Base-by-base conservation (phyloP, 2,888 invertebrate species). In the Pimpla rufipes region DNA sequence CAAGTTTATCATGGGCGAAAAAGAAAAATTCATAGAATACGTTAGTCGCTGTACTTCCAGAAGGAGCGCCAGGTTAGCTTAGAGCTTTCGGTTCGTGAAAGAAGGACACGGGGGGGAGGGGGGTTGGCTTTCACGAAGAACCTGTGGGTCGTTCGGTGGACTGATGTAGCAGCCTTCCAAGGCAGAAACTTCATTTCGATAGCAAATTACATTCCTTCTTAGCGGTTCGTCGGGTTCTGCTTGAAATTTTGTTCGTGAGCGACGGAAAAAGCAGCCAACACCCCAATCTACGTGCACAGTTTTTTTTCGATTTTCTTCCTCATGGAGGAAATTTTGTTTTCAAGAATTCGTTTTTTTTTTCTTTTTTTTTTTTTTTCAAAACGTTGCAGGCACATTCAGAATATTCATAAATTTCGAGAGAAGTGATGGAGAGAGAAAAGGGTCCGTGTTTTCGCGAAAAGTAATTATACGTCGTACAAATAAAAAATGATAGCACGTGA, bases 181-280 rank as follows among this genome's bases (percentile, higher is more conserved):
- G 45, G 57, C 45, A 77, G 78, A 84, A 84, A 81, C 84, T 84
- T 78, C 84, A 83, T 83, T 83, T 83, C 71, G 18, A 45, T 75
- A 68, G 55, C 75, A 83, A 83, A 83, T 83, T 83, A 71, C 83
- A 83, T 83, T 83, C 57, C 79, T 62, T 71, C 79, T n/a, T n/a
- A n/a, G n/a, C 64, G 76, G 50, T 62, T 76, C 57, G 66, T 78
- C 78, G 76, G 37, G 57, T 73, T 62, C 68, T 57, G 29, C 50
- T 62, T 40, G 73, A 62, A 82, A 73, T 82, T 82, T 82, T 68
- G 29, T 78, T 68, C 40, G 40, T 47, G 50, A 21, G 35, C 37
- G 47, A 47, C 23, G 50, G 59, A n/a, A n/a, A 37, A 59, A n/a
- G n/a, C 57, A 57, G 57, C 57, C 29, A 57, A 29, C 57, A 57